A percentile compares a stretch with the other conserved stretches of the same genome.
Conservation (phyloP, 2,888 invertebrate species). For the Axea sp. region DNA sequence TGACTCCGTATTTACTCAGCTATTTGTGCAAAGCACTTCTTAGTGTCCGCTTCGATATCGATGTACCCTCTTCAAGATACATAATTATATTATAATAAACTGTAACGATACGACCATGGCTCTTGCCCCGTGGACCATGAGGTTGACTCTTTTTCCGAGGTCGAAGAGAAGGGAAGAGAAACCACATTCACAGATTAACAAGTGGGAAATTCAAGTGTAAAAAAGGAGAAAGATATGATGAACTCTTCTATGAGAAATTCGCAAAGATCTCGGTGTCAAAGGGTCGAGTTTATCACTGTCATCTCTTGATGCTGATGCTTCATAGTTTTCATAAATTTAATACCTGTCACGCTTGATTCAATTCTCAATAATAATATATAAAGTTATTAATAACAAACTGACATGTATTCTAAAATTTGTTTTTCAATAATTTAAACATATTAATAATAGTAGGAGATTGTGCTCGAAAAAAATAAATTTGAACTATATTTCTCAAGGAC, state of each 20-base stretch:
- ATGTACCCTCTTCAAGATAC: slow-evolving; percentile 74
- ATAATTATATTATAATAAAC: slow-evolving; percentile 79
- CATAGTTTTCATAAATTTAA: slow-evolving; percentile 72
- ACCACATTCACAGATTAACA: slow-evolving; percentile 47
- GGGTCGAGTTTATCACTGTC: slow-evolving; percentile 75
- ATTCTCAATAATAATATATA: slow-evolving; percentile 43
- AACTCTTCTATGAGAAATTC: slow-evolving; percentile 57
- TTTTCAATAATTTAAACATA: no score
- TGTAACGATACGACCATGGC: slow-evolving; percentile 75
- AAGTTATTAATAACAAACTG: background rate
- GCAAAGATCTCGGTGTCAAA: slow-evolving; percentile 67
- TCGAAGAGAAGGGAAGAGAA: slow-evolving; percentile 42
- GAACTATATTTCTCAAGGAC: no score
- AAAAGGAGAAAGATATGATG: slow-evolving; percentile 39
- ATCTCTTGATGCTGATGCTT: slow-evolving; percentile 70
- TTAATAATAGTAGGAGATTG: no score
- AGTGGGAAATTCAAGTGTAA: slow-evolving; percentile 50
- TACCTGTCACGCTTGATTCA: slow-evolving; percentile 65
- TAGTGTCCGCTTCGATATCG: slow-evolving; percentile 70
- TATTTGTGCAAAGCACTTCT: slow-evolving; percentile 65
- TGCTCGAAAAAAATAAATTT: no score
- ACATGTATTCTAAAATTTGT: slow-evolving; percentile 6
- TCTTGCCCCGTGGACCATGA: slow-evolving; percentile 62
- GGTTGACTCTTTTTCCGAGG: slow-evolving; percentile 49
- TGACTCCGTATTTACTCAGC: slow-evolving; percentile 79